Conservation (phyloP, 1,140 invertebrate genomes). For the Lepidurus apus region DNA sequence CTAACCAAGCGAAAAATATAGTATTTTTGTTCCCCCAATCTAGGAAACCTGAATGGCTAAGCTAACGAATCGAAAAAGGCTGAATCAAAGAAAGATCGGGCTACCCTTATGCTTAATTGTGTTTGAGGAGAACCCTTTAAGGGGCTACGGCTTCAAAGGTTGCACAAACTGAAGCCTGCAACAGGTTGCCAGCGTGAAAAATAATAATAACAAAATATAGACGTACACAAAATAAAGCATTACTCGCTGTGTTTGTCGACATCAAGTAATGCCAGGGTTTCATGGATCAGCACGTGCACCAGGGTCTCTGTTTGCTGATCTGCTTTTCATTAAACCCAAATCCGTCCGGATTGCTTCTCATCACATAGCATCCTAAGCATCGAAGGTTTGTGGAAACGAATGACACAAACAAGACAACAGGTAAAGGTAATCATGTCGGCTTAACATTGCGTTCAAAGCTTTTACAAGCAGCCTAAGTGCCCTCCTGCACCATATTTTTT, state of each 20-base stretch:
- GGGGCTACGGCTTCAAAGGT: neutral
- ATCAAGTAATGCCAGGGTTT: neutral
- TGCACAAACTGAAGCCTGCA: neutral
- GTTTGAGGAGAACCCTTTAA: neutral
- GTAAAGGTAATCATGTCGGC: conserved; percentile 9
- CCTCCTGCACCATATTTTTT: neutral
- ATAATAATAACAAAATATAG: neutral
- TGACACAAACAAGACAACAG: conserved; percentile 12
- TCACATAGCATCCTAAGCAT: neutral
- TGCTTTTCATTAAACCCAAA: conserved; percentile 19
- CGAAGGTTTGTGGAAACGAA: neutral
- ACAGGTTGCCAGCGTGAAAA: neutral
- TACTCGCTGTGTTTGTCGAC: conserved; percentile 6
- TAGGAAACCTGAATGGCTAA: neutral
- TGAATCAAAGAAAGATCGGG: neutral
- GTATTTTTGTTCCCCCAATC: neutral
- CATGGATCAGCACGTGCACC: neutral
- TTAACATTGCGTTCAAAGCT: conserved; percentile 7
- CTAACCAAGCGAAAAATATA: neutral
- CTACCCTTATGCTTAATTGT: neutral
- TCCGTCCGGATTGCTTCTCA: conserved; percentile 1
- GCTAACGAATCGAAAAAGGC: neutral
- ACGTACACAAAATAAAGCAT: neutral
- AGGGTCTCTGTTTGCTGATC: conserved; percentile 4
- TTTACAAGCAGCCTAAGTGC: neutral